Base-by-base conservation (phyloP, 2,113 vertebrate genomes). In the Barbus barbus region DNA sequence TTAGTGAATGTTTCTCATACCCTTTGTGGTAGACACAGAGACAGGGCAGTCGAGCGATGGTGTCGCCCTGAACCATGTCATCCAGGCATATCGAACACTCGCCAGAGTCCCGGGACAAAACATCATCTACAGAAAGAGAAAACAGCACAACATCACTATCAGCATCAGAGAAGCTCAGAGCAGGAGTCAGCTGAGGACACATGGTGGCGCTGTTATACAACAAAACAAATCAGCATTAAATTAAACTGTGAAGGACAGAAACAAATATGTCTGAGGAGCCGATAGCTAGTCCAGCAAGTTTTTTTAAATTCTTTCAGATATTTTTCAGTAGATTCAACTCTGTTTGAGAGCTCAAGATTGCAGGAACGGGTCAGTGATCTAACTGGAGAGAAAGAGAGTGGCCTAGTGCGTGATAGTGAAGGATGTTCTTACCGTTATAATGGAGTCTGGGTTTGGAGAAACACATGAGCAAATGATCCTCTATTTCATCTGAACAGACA, bases 21-120 rank as follows among this genome's bases (percentile, higher is more conserved):
- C 97, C 95, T 95, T 99, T 99, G 90, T 99, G 98, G 89, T 99
- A 99, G 94, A 99, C 96, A 90, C 98, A 99, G 90, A 99, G 96
- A 89, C 98, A 99, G 83, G 98, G 98, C 93, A 99, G 95, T 48
- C 98, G 95, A 87, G 97, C 98, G 87, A 99, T 99, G n/a, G 97
- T 98, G 90, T 99, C 97, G 86, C 98, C 98, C 92, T 99, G 97
- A 90, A 96, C 94, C 93, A 99, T 86, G 71, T 98, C 97, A 75
- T 99, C 98, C 90, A 99, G 93, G 92, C 98, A 99, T 94, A 99
- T 97, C 90, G 97, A 92, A 96, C 98, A 99, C 92, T 99, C 98
- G 89, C 97, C 98, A 86, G 96, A 93, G 89, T 99, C 97, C 94
- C 96, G 98, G 90, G 94, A 96, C 92, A 99, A 95, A 86, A 99